phyloP scores from a whole-genome alignment of 2,113 vertebrate species.

The Merops nubicus region DNA sequence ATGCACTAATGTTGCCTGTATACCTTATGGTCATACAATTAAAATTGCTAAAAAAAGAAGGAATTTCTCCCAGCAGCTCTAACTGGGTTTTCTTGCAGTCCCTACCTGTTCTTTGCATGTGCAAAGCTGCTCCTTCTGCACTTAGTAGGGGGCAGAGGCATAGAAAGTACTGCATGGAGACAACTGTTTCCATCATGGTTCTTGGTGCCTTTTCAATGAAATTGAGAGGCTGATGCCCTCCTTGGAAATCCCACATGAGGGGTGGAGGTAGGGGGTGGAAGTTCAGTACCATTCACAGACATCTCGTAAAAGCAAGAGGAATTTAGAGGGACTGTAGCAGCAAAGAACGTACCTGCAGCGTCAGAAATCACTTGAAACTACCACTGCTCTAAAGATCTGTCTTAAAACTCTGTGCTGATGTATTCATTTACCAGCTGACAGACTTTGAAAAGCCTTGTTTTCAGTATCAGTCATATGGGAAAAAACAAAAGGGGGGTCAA shows the following conservation, averaged over 20 bases:
- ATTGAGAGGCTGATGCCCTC: neutral
- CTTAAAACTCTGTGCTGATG: neutral
- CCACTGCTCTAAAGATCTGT: neutral
- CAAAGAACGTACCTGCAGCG: rapidly evolving
- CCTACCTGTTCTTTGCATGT: neutral
- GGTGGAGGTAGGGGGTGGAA: neutral
- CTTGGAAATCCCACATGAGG: neutral
- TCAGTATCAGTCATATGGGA: neutral
- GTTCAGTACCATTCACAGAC: neutral
- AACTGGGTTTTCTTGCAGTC: neutral
- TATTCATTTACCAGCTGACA: neutral
- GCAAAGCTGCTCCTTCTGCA: neutral
- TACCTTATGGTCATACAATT: neutral
- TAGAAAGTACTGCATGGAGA: neutral
- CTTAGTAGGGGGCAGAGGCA: neutral
- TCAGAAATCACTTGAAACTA: neutral
- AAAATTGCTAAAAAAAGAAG: neutral
- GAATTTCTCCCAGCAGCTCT: neutral
- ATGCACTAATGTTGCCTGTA: neutral
- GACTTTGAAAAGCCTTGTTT: neutral
- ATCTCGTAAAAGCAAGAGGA: neutral
- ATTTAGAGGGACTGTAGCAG: neutral
- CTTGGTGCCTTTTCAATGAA: neutral
- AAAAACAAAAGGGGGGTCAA: neutral
- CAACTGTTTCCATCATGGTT: neutral